Percentiles rank a stretch among this genome's conserved stretches.
Evolutionary conservation across 2,888 invertebrate species (phyloP).

Genomic region (Drosophila nigritarsus): DNA sequence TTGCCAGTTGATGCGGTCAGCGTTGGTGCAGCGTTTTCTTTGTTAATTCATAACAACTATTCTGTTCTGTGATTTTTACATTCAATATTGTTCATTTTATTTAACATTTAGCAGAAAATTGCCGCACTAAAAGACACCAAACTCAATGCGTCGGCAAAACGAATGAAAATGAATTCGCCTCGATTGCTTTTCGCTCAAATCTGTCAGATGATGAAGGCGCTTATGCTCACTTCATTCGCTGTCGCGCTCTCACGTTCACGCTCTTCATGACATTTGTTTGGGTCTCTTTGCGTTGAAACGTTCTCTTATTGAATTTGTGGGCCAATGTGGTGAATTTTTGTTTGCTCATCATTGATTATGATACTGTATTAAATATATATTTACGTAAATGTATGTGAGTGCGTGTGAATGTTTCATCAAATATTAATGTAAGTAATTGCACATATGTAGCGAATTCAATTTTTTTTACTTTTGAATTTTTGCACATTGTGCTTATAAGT

Average conservation of each 20-base stretch:
- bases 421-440: neutral
- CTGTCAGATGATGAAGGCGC: constrained; percentile 55
- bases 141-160: constrained; percentile 62
- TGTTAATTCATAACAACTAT: constrained; percentile 10
- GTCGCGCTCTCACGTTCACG: constrained; percentile 6
- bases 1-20: neutral
- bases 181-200: constrained; percentile 45
- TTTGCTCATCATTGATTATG: constrained; percentile 49
- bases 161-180: constrained; percentile 66
- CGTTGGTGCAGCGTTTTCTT: constrained; percentile 7
- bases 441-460: neutral
- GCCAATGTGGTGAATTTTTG: constrained; percentile 40
- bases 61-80: constrained; percentile 27
- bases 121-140: constrained; percentile 48
- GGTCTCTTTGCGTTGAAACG: constrained; percentile 19
- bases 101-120: constrained; percentile 39
- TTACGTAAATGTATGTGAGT: constrained; percentile 3
- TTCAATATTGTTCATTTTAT: constrained; percentile 36
- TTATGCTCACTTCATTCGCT: constrained; percentile 25
- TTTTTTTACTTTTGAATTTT: neutral
- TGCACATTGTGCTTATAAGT: neutral
- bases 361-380: constrained; percentile 20
- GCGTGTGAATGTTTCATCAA: neutral
- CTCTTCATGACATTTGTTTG: constrained; percentile 13
- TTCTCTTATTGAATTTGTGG: constrained; percentile 32